phyloP scores from a whole-genome alignment of 2,113 vertebrate species.

The Cryptotis parvus region DNA sequence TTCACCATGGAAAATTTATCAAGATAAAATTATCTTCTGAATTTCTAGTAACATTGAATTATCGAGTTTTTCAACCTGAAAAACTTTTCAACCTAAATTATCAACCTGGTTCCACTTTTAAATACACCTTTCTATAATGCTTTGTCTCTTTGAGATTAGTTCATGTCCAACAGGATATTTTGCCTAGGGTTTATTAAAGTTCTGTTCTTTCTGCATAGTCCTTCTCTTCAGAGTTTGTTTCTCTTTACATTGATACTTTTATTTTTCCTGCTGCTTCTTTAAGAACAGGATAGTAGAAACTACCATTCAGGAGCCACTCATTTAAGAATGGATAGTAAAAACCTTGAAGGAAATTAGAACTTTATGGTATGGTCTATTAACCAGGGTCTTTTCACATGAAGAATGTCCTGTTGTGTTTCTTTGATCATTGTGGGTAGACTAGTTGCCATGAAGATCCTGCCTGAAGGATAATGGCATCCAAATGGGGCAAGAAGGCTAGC shows the following conservation, averaged over 20 bases:
- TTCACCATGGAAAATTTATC: background rate
- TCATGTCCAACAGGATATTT: background rate
- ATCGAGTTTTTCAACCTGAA: background rate
- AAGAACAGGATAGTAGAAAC: too few relatives aligned
- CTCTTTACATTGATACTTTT: background rate
- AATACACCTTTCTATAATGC: background rate
- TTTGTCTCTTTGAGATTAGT: background rate
- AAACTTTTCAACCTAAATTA: too few relatives aligned
- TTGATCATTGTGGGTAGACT: background rate
- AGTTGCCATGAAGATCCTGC: background rate
- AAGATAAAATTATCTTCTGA: too few relatives aligned
- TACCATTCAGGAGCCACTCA: background rate
- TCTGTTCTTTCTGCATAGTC: background rate
- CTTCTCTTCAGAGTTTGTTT: background rate
- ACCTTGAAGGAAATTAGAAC: background rate
- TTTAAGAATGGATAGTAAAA: background rate
- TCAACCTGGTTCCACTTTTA: background rate
- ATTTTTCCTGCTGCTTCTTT: background rate
- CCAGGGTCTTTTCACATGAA: background rate
- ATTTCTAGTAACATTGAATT: conserved; percentile 15
- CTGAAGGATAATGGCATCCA: background rate
- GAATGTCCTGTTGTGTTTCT: background rate
- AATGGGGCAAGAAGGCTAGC: background rate
- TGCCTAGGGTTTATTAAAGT: background rate
- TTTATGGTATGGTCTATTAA: conserved; percentile 17